A percentile compares a stretch with the other conserved stretches of the same genome.
phyloP scores from a whole-genome alignment of 2,888 invertebrate genomes.

The Gymnosoma rotundatum region DNA sequence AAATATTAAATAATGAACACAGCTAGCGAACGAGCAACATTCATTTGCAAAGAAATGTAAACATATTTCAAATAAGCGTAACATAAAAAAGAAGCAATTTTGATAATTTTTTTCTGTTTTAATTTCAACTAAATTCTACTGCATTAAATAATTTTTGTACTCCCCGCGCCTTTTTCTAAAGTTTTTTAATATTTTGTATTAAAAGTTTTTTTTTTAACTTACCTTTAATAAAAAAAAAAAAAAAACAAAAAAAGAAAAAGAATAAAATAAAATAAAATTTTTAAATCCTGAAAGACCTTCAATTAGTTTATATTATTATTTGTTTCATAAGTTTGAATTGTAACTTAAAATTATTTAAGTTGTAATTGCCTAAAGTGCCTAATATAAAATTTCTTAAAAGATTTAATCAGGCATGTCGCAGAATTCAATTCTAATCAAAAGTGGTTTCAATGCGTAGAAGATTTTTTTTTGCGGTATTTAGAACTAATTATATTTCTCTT shows the following conservation, averaged over 20 bases:
- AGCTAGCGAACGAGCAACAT: slow-evolving; percentile 32
- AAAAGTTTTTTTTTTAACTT: slow-evolving; percentile 26
- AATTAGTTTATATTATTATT: slow-evolving; percentile 36
- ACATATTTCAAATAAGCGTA: background rate
- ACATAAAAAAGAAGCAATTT: background rate
- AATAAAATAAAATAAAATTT: background rate
- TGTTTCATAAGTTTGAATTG: too few relatives aligned
- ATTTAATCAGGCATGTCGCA: too few relatives aligned
- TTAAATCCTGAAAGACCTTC: slow-evolving; percentile 34
- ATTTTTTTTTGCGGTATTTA: too few relatives aligned
- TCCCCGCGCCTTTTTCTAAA: slow-evolving; percentile 65
- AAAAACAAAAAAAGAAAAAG: background rate
- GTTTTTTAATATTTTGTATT: background rate
- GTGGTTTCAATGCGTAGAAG: too few relatives aligned
- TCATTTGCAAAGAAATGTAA: slow-evolving; percentile 19
- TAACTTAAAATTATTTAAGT: too few relatives aligned
- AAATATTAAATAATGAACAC: slow-evolving; percentile 29
- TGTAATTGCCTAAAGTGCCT: too few relatives aligned
- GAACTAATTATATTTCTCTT: too few relatives aligned
- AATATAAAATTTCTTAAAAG: too few relatives aligned
- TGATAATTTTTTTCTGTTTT: background rate
- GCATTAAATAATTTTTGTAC: slow-evolving; percentile 46
- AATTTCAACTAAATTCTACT: slow-evolving; percentile 53
- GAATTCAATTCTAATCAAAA: too few relatives aligned
- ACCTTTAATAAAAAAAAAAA: slow-evolving; percentile 22